Base-by-base conservation (phyloP, 1,140 invertebrate species). In the Ostrea edulis region DNA sequence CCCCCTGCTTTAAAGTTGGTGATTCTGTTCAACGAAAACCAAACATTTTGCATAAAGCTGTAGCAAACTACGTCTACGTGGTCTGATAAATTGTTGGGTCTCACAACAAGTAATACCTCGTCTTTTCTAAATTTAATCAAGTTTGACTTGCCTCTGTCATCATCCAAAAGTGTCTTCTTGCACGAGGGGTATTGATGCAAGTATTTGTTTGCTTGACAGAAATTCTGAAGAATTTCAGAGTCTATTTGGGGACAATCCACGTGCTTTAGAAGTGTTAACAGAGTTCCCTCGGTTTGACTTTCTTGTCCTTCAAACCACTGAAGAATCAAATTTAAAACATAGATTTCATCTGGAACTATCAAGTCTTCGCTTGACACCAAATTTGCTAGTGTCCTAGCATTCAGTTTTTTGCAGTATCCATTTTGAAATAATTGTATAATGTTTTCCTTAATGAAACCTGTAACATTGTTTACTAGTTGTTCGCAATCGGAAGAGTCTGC, bases 401-500 rank as follows among this genome's bases (percentile, higher is more conserved):
- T 77, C 9, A 77, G 29, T 35, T 77, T 77, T 17, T 22, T 11
- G 11, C 25, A 35, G 25, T 22, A 77, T 77, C 4, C 7, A 25
- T 77, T 77, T 29, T 9, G 11, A 77, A 77, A 35, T 35, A 35
- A 77, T 77, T 35, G 14, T 14, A 77, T 17, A 0, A 77, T 77
- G 14, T 22, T 77, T 77, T 77, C 25, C 29, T 77, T 77, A 14
- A 77, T 77, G 14, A 77, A 77, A 29, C 35, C 29, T 12, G 14
- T 29, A 14, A 77, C 25, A 77, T 77, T 25, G 14, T 77, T 17
- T 77, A 35, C 25, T 14, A 77, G 68, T 7, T 29, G 14, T 77
- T 77, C 29, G 81, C 92, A 92, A 53, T 90, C 88, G 82, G 91
- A 90, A 0, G 89, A 90, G 25, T 92, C 89, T 35, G 91, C 91